These are phyloP conservation scores for Temnothorax rugatulus DNA, from an alignment of 2,888 invertebrate species.

Conservation along the genomic window DNA sequence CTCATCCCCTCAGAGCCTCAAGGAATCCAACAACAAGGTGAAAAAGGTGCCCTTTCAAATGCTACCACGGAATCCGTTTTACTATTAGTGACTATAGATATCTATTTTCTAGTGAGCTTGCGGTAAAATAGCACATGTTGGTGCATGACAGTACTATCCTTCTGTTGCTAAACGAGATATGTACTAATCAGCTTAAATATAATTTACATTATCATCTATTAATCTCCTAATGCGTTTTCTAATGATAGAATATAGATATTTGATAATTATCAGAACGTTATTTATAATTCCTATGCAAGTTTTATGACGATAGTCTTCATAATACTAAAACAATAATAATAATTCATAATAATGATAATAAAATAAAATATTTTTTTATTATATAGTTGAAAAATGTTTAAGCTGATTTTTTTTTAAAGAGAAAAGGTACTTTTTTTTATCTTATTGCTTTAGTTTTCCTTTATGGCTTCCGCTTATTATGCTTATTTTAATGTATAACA, in stretches of 20 bases:
- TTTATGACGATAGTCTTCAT: background rate
- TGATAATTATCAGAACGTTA: constrained; percentile 12
- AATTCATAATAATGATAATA: background rate
- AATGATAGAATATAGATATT: background rate
- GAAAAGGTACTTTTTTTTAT: constrained; percentile 41
- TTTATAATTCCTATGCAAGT: background rate
- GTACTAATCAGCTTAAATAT: constrained; percentile 57
- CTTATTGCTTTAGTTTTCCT: constrained; percentile 41
- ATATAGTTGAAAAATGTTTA: constrained; percentile 44
- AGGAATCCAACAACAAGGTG: constrained; percentile 86
- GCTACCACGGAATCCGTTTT: constrained; percentile 60
- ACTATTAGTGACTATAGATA: constrained; percentile 48
- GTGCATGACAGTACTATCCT: constrained; percentile 57
- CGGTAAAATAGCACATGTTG: constrained; percentile 55
- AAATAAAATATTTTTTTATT: constrained; percentile 3
- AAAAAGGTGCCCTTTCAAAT: constrained; percentile 85
- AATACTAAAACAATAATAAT: background rate
- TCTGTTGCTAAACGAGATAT: constrained; percentile 49
- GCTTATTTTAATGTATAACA: constrained; percentile 39
- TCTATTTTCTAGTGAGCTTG: constrained; percentile 44
- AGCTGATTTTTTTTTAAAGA: constrained; percentile 47
- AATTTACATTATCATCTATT: background rate
- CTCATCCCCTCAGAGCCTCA: constrained; percentile 85
- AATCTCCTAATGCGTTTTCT: background rate
- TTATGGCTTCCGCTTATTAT: constrained; percentile 57